A percentile compares a stretch with the other conserved stretches of the same genome.
These are phyloP conservation scores for Hemicrepidius hirtus DNA, from an alignment of 2,888 invertebrate species.

Conservation along the genomic window DNA sequence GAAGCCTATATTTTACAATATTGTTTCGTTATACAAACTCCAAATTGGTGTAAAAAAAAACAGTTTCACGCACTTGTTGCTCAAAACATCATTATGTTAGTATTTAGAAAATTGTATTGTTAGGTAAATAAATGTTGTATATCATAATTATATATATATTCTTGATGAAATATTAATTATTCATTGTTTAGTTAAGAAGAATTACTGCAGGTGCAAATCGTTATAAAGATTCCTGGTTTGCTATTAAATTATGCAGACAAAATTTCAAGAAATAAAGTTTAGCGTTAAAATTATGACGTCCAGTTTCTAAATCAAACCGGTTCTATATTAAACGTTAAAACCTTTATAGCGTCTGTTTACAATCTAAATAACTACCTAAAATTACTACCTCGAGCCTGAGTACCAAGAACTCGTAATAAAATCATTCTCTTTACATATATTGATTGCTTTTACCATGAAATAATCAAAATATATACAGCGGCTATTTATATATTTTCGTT, in stretches of 20 bases:
- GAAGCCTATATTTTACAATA: too few species aligned
- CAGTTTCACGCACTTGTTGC: too few species aligned
- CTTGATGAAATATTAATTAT: too few species aligned
- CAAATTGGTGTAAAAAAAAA: too few species aligned
- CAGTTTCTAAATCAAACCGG: slow-evolving; percentile 35
- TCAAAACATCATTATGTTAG: too few species aligned
- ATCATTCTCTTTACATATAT: slow-evolving; percentile 43
- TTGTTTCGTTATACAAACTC: too few species aligned
- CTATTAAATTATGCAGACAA: slow-evolving; percentile 23
- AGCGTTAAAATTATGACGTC: slow-evolving; percentile 17
- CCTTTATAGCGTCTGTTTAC: slow-evolving; percentile 38
- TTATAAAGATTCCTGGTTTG: slow-evolving; percentile 1
- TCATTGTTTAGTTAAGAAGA: neutral
- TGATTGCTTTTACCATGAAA: slow-evolving; percentile 47
- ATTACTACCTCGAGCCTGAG: slow-evolving; percentile 31
- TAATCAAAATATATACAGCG: slow-evolving; percentile 30
- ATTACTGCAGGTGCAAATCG: slow-evolving; percentile 9
- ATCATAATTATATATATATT: too few species aligned
- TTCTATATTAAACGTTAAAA: slow-evolving; percentile 42
- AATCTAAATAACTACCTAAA: slow-evolving; percentile 38
- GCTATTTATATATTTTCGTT: slow-evolving; percentile 35
- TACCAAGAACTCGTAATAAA: slow-evolving; percentile 43
- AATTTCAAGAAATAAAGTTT: slow-evolving; percentile 27
- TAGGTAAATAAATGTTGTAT: too few species aligned
- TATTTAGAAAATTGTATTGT: too few species aligned